Percentiles rank a stretch among this genome's conserved stretches.
Evolutionary conservation across 2,888 invertebrate genomes (phyloP).

Genomic region (Cephus spinipes): DNA sequence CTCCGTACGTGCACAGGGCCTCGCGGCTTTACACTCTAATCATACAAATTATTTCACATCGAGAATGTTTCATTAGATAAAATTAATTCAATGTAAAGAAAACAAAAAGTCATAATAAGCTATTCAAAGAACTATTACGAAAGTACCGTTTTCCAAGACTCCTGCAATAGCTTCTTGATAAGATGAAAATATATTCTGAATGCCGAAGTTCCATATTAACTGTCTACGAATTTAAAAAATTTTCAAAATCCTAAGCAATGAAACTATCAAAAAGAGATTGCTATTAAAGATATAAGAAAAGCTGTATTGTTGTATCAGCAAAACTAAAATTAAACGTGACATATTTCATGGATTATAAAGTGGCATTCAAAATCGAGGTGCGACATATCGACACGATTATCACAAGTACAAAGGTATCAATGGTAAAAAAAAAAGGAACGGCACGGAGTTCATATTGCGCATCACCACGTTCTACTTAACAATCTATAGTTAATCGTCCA

Average conservation of each 20-base stretch:
- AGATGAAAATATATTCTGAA: background rate
- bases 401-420: constrained; percentile 17
- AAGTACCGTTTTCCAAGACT: background rate
- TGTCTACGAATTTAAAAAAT: background rate
- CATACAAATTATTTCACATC: constrained; percentile 7
- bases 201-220: background rate
- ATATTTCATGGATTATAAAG: background rate
- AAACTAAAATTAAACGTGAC: background rate
- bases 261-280: background rate
- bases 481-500: background rate
- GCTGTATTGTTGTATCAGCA: background rate
- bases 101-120: background rate
- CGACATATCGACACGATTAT: constrained; percentile 14
- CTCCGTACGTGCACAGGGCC: constrained; percentile 6
- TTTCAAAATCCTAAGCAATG: background rate
- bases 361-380: background rate
- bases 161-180: background rate
- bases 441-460: constrained; percentile 11
- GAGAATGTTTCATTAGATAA: constrained; percentile 13
- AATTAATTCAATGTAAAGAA: background rate
- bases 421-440: constrained; percentile 18
- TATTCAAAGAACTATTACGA: background rate
- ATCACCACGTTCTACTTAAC: constrained; percentile 15
- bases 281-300: background rate
- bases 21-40: constrained; percentile 4